phyloP scores from a whole-genome alignment of 2,888 invertebrate genomes.

The Alentia gelatinosa region DNA sequence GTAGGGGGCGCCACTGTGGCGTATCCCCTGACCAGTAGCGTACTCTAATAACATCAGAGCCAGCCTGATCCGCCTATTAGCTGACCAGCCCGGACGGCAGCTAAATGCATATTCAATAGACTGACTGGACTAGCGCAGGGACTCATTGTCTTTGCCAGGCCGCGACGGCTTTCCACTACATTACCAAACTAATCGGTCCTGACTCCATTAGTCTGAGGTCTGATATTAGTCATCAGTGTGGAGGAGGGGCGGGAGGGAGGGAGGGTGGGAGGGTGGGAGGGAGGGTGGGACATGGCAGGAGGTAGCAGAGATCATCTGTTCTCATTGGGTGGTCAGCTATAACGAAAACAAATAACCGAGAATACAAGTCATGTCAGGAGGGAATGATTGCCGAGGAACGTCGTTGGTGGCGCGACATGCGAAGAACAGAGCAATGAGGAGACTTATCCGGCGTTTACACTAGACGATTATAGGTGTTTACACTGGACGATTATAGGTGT shows the following conservation, averaged over 20 bases:
- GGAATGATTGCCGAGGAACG: not conserved
- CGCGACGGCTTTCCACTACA: slow-evolving; percentile 19
- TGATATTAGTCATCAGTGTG: slow-evolving; percentile 27
- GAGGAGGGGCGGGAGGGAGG: not conserved
- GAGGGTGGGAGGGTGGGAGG: not conserved
- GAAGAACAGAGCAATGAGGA: too few relatives aligned
- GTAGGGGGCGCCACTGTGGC: too few relatives aligned
- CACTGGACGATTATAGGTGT: too few relatives aligned
- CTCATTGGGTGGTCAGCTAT: not conserved
- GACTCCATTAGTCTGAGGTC: slow-evolving; percentile 8
- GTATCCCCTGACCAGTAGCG: not conserved
- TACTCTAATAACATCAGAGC: slow-evolving; percentile 34
- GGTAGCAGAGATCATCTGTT: not conserved
- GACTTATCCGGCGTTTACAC: too few relatives aligned
- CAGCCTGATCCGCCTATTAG: not conserved
- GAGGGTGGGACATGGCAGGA: not conserved
- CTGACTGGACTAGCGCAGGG: not conserved
- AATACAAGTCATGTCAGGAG: not conserved
- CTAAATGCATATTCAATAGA: slow-evolving; percentile 52
- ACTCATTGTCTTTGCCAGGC: slow-evolving; percentile 44
- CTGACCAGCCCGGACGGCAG: not conserved
- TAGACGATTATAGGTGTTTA: too few relatives aligned
- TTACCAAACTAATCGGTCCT: slow-evolving; percentile 31
- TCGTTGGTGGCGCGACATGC: slow-evolving; percentile 1
- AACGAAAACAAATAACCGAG: not conserved